A percentile compares a stretch with the other conserved stretches of the same genome.
Conservation (phyloP, 2,888 invertebrate species). For the Protodeltote pygarga region DNA sequence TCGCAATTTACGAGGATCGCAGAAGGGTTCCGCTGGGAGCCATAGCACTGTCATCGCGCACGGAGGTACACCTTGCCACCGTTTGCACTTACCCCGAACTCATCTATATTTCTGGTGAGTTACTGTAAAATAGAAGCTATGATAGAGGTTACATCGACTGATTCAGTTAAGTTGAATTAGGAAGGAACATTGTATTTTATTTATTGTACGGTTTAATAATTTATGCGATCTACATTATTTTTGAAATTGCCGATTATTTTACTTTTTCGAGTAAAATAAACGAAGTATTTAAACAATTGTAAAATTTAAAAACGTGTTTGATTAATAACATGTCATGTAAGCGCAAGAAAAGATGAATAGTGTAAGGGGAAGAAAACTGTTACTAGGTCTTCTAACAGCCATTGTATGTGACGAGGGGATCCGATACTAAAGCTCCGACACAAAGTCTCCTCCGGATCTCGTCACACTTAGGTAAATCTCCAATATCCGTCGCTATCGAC, state of each 20-base stretch:
- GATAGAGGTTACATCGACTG: too few relatives aligned
- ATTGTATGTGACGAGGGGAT: slow-evolving; percentile 67
- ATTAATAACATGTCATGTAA: too few relatives aligned
- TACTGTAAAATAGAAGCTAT: too few relatives aligned
- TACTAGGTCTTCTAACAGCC: slow-evolving; percentile 65
- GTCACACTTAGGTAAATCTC: slow-evolving; percentile 81
- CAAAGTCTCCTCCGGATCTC: slow-evolving; percentile 75
- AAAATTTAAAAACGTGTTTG: too few relatives aligned
- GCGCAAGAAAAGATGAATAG: slow-evolving; percentile 47
- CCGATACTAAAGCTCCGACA: slow-evolving; percentile 67
- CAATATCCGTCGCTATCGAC: slow-evolving; percentile 78
- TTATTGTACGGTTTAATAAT: too few relatives aligned
- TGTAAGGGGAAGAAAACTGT: slow-evolving; percentile 63
- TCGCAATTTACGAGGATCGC: slow-evolving; percentile 86
- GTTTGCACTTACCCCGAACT: slow-evolving; percentile 74
- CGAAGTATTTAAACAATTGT: too few relatives aligned
- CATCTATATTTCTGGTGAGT: slow-evolving; percentile 69
- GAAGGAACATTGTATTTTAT: too few relatives aligned
- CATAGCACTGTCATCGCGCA: slow-evolving; percentile 81
- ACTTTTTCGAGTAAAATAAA: too few relatives aligned
- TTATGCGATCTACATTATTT: too few relatives aligned
- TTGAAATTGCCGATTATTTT: too few relatives aligned
- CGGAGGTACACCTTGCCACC: slow-evolving; percentile 81
- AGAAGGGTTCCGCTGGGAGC: slow-evolving; percentile 77
- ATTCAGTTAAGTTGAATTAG: too few relatives aligned